Evolutionary conservation across 2,113 vertebrate genomes (phyloP).

Genomic region (Podocnemis expansa): DNA sequence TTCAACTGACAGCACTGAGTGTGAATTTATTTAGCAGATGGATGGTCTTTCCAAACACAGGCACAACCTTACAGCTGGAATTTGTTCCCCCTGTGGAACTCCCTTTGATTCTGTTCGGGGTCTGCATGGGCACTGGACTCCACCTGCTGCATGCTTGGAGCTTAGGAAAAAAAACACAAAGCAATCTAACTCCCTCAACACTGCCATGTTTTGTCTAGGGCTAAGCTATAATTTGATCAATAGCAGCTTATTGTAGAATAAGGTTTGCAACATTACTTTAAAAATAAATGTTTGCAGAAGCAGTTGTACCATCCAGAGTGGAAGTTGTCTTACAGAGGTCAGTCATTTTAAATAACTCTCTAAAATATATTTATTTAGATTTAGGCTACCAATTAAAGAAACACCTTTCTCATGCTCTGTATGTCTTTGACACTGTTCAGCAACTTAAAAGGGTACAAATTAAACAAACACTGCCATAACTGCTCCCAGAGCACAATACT

Average conservation of each 20-base stretch:
- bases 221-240: neutral
- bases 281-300: neutral
- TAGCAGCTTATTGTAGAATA: neutral
- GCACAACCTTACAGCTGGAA: neutral
- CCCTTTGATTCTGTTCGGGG: neutral
- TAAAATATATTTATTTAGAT: neutral
- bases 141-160: neutral
- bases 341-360: neutral
- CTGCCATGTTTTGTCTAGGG: neutral
- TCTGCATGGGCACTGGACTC: neutral
- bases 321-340: neutral
- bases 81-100: accelerated
- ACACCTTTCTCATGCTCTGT: neutral
- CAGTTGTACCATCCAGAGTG: neutral
- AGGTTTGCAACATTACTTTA: neutral
- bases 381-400: neutral
- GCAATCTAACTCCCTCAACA: neutral
- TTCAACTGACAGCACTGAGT: neutral
- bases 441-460: neutral
- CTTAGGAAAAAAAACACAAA: neutral
- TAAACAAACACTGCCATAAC: neutral
- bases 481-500: no score
- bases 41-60: neutral
- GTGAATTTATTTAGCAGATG: neutral
- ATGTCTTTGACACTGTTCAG: neutral